A percentile compares a stretch with the other conserved stretches of the same genome.
Conservation (phyloP, 2,888 invertebrate genomes). For the Sarcophaga subvicina region DNA sequence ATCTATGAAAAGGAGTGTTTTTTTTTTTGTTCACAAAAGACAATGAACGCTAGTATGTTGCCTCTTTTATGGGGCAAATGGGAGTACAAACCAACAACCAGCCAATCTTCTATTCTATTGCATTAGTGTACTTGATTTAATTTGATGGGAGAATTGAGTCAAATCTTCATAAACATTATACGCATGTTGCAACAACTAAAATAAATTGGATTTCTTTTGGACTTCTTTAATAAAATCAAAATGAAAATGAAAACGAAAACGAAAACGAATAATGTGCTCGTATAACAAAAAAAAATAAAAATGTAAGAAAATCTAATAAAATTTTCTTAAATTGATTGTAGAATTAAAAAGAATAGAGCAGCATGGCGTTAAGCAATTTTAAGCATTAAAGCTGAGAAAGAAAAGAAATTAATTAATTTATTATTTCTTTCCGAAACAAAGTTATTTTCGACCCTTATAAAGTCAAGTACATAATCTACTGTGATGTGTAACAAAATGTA, state of each 20-base stretch:
- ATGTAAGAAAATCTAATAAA: constrained; percentile 55
- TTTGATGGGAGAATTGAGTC: constrained; percentile 80
- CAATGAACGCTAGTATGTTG: constrained; percentile 67
- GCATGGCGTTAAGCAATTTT: constrained; percentile 39
- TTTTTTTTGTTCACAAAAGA: constrained; percentile 41
- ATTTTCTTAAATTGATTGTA: constrained; percentile 50
- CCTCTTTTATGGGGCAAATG: constrained; percentile 78
- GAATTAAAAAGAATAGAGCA: constrained; percentile 47
- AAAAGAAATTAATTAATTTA: constrained; percentile 68
- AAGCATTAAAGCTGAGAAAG: constrained; percentile 37
- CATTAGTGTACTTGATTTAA: constrained; percentile 81
- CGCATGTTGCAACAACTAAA: constrained; percentile 71
- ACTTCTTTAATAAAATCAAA: constrained; percentile 59
- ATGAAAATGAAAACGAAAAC: constrained; percentile 18
- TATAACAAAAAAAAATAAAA: constrained; percentile 6
- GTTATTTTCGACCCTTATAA: constrained; percentile 7
- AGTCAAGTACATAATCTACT: constrained; percentile 23
- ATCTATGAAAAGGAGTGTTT: constrained; percentile 2
- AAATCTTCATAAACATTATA: constrained; percentile 61
- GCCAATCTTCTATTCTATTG: constrained; percentile 76
- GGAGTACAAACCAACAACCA: constrained; percentile 72
- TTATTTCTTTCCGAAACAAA: constrained; percentile 51
- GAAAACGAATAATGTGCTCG: background rate
- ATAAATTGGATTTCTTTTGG: constrained; percentile 70
- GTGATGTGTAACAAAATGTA: background rate